Evolutionary conservation across 1,140 invertebrate species (phyloP), one percentile per base, ranked within the genome.

Genomic region (Mylabris phalerata): DNA sequence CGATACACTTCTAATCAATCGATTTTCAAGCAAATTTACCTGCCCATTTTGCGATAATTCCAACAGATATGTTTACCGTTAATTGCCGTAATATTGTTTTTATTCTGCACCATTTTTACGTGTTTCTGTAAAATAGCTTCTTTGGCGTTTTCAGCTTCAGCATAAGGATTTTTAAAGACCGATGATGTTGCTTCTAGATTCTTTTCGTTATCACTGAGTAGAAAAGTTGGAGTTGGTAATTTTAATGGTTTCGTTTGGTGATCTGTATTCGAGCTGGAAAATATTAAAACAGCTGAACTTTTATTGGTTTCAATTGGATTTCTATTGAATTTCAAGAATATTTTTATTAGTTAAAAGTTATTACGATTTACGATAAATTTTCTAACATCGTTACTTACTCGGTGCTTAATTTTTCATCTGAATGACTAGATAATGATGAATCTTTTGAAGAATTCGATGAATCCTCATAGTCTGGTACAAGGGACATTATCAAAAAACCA

Each of bases 11-110:
- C 1, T 19, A 19, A 19, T 19, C 19, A 19, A 19, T 19, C 19
- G 19, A 19, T 19, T 19, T 19, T 19, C 19, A 19, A 19, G 1
- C 19, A 19, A 19, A 19, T 13, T 86, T 80, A 4, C 93, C 93
- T 19, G 19, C 19, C 19, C 19, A 19, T 19, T 75, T 93, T 94
- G 24, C 89, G 80, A 72, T 93, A 93, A 76, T 94, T 95, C 88
- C 90, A 95, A 71, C 94, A 97, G 40, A 95, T 88, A 75, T 92
- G 92, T 66, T 86, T 88, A 0, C 90, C 91, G 73, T 93, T 89
- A 50, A 92, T 91, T 73, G 85, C 82, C 67, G 84, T 82, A 1
- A 82, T 80, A 68, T 87, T 82, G 50, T 86, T 81, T 77, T 85
- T 77, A 75, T 84, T 74, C 79, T 86, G 76, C 60, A 84, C 88